Base-by-base conservation (phyloP, 2,797 vertebrate species). In the Hozukius guyotensis region DNA sequence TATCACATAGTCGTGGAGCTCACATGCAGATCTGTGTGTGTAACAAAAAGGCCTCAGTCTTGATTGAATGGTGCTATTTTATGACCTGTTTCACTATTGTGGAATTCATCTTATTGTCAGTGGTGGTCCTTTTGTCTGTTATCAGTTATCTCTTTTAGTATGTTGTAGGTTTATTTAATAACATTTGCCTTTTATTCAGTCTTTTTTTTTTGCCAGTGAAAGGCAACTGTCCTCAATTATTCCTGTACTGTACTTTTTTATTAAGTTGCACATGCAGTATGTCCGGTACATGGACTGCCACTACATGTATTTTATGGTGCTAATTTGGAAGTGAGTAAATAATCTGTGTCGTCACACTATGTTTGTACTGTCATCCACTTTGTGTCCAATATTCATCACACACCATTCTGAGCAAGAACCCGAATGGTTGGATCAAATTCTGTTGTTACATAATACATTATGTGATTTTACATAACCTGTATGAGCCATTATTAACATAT, bases 201-300 rank as follows among this genome's bases (percentile, higher is more conserved):
- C 79, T 85, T 81, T 78, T 13, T 77, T 77, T 88, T 86, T 72
- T 90, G 85, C 77, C 82, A 56, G 87, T 91, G 88, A 88, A 86
- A 92, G 91, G 93, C 93, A 93, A 86, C 91, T 92, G 81, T 88
- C 64, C 81, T 81, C 84, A 79, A 90, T 87, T 93, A 85, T 93
- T 94, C 87, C 87, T 92, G 93, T 95, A 94, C 96, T 96, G 96
- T 96, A 96, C 87, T 92, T 92, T 93, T 88, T 67, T 62, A 16
- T 42, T 85, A 49, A 94, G 93, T 95, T 95, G 94, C 96, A 95
- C 94, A 95, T 64, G 62, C 79, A 82, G 62, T 84, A 86, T 95
- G 92, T 95, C 92, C 94, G 91, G 89, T 93, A 92, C 91, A 25
- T 25, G 25, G 25, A 25, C 25, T 25, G 25, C 25, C 25, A 25